Percentiles rank a stretch among this genome's conserved stretches.
Evolutionary conservation across 2,113 vertebrate species (phyloP).

Genomic region (Xiphias gladius): DNA sequence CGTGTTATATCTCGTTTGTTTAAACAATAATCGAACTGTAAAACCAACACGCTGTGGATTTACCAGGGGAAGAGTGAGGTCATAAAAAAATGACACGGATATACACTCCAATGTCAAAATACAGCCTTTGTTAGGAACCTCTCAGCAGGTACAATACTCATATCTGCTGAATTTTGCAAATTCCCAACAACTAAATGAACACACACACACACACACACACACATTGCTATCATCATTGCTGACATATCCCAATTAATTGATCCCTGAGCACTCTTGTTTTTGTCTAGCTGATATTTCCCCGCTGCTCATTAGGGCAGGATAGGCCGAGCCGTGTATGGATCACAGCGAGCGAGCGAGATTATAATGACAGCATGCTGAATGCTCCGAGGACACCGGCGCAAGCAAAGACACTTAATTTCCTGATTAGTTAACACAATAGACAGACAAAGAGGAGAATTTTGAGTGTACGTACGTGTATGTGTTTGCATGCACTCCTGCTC

Average conservation of each 20-base stretch:
- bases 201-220: slow-evolving; percentile 19
- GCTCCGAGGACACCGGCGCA: slow-evolving; percentile 5
- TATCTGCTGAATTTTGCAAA: slow-evolving; percentile 34
- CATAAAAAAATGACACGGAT: neutral
- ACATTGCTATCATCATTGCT: slow-evolving; percentile 37
- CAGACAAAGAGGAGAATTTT: neutral
- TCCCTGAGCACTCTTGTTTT: slow-evolving; percentile 73
- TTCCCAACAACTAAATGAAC: slow-evolving; percentile 9
- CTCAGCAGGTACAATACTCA: slow-evolving; percentile 18
- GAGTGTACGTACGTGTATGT: neutral
- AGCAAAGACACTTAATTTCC: slow-evolving; percentile 40
- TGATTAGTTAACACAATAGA: slow-evolving; percentile 51
- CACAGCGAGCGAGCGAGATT: slow-evolving; percentile 24
- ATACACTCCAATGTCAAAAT: neutral
- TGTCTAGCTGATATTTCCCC: slow-evolving; percentile 54
- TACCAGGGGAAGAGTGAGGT: neutral
- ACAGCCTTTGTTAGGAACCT: slow-evolving; percentile 27
- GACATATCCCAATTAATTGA: slow-evolving; percentile 72
- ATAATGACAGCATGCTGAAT: slow-evolving; percentile 52
- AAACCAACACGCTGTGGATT: neutral
- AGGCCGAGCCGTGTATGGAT: slow-evolving; percentile 14
- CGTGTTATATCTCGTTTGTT: neutral
- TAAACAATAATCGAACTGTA: neutral
- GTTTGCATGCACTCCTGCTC: neutral
- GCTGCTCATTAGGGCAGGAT: slow-evolving; percentile 51